Conservation (phyloP, 2,797 vertebrate genomes). For the Cheirogaleus major region DNA sequence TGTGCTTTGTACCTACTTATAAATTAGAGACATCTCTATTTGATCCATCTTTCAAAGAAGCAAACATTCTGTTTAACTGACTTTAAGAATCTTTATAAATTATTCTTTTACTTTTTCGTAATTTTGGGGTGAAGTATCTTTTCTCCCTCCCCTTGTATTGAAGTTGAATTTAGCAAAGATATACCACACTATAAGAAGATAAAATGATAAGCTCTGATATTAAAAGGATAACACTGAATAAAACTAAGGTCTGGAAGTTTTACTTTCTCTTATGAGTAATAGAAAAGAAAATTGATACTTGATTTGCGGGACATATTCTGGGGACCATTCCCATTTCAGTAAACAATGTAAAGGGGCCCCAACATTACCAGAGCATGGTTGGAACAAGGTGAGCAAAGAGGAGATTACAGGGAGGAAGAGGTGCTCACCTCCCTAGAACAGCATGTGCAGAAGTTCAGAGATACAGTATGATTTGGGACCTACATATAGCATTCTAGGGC, state of each 20-base stretch:
- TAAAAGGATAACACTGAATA: background rate
- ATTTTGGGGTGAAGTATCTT: background rate
- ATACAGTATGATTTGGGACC: fast-evolving
- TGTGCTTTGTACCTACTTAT: background rate
- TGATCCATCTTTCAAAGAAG: background rate
- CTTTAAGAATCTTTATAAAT: background rate
- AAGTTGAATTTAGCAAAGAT: background rate
- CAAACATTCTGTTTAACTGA: background rate
- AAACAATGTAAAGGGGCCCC: background rate
- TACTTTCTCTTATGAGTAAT: background rate
- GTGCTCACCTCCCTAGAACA: fast-evolving
- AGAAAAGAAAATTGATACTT: background rate
- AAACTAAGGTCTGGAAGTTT: background rate
- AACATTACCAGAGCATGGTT: no score
- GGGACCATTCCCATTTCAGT: fast-evolving
- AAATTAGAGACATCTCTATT: background rate
- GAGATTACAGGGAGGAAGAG: background rate
- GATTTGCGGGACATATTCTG: no score
- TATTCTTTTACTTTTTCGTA: background rate
- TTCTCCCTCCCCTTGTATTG: background rate
- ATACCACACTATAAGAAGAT: background rate
- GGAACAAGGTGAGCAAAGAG: background rate
- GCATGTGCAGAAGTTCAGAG: fast-evolving
- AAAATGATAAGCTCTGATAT: background rate
- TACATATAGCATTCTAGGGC: fast-evolving